Evolutionary conservation across 2,113 vertebrate genomes (phyloP).

Genomic region (Protobothrops flavoviridis): DNA sequence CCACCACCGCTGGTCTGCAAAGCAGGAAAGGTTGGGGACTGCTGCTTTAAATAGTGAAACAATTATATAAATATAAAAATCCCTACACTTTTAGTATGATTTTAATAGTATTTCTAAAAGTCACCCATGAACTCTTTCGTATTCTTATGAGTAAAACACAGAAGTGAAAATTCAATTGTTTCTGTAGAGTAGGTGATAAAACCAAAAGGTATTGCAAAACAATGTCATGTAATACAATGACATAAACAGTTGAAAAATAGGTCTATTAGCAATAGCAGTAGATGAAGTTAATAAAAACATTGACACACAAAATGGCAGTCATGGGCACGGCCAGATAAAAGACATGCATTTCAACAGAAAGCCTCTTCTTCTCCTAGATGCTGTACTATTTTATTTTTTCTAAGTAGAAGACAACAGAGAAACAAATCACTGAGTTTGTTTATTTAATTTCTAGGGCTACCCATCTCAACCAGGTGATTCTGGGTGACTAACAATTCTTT

Average conservation of each 20-base stretch:
- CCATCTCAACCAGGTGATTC: background rate
- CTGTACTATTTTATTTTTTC: background rate
- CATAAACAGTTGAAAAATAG: background rate
- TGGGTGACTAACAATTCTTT: background rate
- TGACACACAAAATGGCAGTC: background rate
- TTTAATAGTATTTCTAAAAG: slow-evolving; percentile 22
- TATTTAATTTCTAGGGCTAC: background rate
- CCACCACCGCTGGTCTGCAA: background rate
- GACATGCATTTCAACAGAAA: background rate
- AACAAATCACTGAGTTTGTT: background rate
- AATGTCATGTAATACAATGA: background rate
- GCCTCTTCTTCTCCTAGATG: background rate
- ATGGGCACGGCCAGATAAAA: background rate
- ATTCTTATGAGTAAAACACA: background rate
- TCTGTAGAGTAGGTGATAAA: background rate
- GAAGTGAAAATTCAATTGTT: background rate
- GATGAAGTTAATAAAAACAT: background rate
- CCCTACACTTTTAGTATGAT: slow-evolving; percentile 49
- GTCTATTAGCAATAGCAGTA: background rate
- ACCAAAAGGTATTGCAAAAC: background rate
- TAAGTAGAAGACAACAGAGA: background rate
- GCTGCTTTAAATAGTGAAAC: slow-evolving; percentile 4
- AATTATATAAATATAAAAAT: slow-evolving; percentile 42
- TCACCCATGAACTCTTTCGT: background rate
- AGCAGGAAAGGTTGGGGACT: background rate